These are phyloP conservation scores for Bubo blakistoni DNA, from an alignment of 2,113 vertebrate species.

Conservation along the genomic window DNA sequence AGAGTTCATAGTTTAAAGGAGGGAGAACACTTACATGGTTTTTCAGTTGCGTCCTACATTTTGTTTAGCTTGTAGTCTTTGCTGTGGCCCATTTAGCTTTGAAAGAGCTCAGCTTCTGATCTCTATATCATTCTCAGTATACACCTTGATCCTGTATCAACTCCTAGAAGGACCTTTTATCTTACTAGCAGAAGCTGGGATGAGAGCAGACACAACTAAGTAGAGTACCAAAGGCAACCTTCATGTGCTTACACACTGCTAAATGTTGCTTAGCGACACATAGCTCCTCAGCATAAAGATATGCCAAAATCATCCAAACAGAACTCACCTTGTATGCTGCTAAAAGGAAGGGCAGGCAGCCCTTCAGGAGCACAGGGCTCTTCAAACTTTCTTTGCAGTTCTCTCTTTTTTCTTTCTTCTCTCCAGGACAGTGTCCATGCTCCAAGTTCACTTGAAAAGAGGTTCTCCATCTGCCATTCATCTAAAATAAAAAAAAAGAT, in stretches of 20 bases:
- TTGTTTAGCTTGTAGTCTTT: constrained; percentile 3
- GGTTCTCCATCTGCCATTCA: neutral
- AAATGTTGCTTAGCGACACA: constrained; percentile 9
- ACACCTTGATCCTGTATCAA: neutral
- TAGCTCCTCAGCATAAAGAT: neutral
- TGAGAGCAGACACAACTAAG: neutral
- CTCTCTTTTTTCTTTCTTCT: neutral
- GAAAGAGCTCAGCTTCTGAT: constrained; percentile 17
- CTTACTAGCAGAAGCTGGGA: neutral
- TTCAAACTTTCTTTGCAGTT: neutral
- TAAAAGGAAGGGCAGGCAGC: neutral
- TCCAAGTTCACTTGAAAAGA: neutral
- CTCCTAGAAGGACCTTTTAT: constrained; percentile 26
- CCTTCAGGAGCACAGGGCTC: neutral
- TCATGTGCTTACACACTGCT: neutral
- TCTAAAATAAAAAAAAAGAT: neutral
- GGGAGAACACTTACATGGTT: neutral
- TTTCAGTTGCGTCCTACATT: neutral
- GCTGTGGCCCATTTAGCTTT: neutral
- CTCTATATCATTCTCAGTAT: neutral
- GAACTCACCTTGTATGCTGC: neutral
- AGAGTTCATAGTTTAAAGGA: neutral
- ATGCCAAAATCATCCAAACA: neutral
- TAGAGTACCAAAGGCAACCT: constrained; percentile 10
- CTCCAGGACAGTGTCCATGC: neutral